Evolutionary conservation across 2,888 invertebrate species (phyloP), one percentile per base, ranked within the genome.

Genomic region (Nysson spinosus): DNA sequence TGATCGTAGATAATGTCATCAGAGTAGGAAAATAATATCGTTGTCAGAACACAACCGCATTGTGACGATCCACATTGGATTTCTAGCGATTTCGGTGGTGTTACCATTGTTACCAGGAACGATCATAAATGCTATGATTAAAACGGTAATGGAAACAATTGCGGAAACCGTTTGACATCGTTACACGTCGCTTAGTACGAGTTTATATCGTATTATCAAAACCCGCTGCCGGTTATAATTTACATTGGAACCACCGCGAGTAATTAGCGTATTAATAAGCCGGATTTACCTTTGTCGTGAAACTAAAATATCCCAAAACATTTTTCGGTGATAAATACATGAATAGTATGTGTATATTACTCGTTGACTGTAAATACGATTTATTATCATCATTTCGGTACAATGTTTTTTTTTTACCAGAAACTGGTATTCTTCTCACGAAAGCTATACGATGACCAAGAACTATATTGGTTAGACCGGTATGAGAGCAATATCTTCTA

Each of bases 101-200:
- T 39, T 34, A 35, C 57, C 61, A 67, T 74, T 74, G 70, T 74
- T 35, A 61, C 43, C 17, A 22, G 16, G 40, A 12, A 40, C 37
- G 43, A 52, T 58, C 72, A 46, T 55, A 65, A 69, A 73, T 69
- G 65, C 65, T 55, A 69, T 56, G 73, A 72, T 72, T 72, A 72
- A 73, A 73, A 73, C 69, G 65, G 69, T 72, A 72, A 72, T 72
- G 66, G 58, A 52, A 72, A 73, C 73, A 52, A 72, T 72, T 61
- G 60, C 73, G 73, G 72, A 65, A 72, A 44, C 69, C 57, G 60
- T 50, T 64, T 64, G 73, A 69, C 73, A 54, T 69, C 69, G 73
- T 72, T 73, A 64, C 69, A 54, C 60, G 28, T 47, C 69, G 72
- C 52, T 64, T 46, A 32, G 46, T 50, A 30, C 43, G 64, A 46